phyloP scores from a whole-genome alignment of 2,113 vertebrate genomes.

The Nestor notabilis region DNA sequence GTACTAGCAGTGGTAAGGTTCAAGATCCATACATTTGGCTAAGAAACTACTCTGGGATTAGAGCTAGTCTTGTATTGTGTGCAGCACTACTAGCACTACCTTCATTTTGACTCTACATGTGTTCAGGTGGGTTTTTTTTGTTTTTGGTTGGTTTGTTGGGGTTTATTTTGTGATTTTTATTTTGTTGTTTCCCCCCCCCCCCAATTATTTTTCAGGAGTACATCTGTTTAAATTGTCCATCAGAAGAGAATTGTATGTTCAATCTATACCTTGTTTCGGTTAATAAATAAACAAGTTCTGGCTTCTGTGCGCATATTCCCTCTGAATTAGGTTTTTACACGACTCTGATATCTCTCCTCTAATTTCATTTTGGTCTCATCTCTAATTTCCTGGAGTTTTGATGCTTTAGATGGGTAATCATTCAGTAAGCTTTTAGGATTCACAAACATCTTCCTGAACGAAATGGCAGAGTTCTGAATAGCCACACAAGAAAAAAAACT shows the following conservation, averaged over 20 bases:
- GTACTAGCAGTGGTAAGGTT: not conserved
- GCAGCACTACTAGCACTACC: not conserved
- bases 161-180: fast-evolving
- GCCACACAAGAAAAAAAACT: not conserved
- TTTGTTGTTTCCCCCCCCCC: not conserved
- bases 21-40: not conserved
- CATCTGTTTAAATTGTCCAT: not conserved
- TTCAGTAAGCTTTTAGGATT: not conserved
- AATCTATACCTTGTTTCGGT: not conserved
- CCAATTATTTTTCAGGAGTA: not conserved
- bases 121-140: fast-evolving
- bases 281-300: not conserved
- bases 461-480: not conserved
- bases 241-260: not conserved
- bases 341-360: not conserved
- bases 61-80: not conserved
- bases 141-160: not conserved
- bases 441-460: not conserved
- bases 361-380: not conserved
- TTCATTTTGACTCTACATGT: not conserved
- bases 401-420: not conserved
- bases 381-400: not conserved
- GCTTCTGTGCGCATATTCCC: not conserved
- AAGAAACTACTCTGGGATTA: not conserved
- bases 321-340: not conserved